Conservation (phyloP, 1,140 invertebrate genomes). For the Elysia chlorotica region DNA sequence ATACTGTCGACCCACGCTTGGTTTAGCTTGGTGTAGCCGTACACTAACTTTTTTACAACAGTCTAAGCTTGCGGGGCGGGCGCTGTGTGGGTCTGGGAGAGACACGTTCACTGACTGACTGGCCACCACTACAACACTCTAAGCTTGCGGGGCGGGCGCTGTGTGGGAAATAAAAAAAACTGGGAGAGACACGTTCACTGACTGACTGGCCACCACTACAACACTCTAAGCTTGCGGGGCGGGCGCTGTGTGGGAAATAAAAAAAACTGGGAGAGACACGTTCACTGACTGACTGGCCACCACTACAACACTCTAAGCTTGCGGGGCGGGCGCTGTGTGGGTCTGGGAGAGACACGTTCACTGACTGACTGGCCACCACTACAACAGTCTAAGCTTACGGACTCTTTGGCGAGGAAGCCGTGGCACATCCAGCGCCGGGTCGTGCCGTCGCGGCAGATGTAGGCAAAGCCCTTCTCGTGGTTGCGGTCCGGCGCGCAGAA, state of each 20-base stretch:
- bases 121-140: no score
- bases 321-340: neutral
- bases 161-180: no score
- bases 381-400: conserved; percentile 70
- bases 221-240: no score
- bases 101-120: no score
- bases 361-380: conserved; percentile 7
- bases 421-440: conserved; percentile 98
- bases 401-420: conserved; percentile 96
- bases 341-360: neutral
- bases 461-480: conserved; percentile 96
- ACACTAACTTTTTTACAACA: no score
- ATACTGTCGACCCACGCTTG: no score
- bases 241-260: neutral
- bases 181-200: no score
- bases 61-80: no score
- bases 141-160: no score
- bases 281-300: neutral
- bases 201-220: no score
- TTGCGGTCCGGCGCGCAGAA: conserved; percentile 99
- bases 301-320: neutral
- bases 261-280: neutral
- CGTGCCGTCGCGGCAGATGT: conserved; percentile 84
- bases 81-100: no score
- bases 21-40: no score